Conservation (phyloP, 2,797 vertebrate species). For the Podarcis lilfordi region DNA sequence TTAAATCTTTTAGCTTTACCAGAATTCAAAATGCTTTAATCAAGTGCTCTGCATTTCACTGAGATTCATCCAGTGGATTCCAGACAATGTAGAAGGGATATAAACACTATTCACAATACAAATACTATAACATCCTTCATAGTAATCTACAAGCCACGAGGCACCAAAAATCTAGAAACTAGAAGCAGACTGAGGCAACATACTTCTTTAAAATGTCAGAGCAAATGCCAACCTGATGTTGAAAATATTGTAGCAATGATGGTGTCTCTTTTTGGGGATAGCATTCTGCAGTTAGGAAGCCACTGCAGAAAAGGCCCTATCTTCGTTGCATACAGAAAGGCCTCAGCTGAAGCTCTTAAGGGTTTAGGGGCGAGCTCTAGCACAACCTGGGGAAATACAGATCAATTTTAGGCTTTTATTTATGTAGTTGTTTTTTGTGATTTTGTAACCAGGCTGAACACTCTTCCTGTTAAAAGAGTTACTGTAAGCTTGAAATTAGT, state of each 20-base stretch:
- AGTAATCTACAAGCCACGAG: too few relatives aligned
- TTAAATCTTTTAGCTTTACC: too few relatives aligned
- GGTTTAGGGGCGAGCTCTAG: too few relatives aligned
- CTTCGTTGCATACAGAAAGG: neutral
- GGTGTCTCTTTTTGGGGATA: neutral
- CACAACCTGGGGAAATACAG: neutral
- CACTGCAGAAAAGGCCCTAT: neutral
- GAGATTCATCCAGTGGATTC: too few relatives aligned
- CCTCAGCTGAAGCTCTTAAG: neutral
- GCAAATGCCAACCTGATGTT: neutral
- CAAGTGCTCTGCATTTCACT: too few relatives aligned
- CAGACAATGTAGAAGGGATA: too few relatives aligned
- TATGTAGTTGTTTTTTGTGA: neutral
- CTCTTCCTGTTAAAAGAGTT: neutral
- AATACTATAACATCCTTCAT: too few relatives aligned
- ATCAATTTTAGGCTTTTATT: neutral
- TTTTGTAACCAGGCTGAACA: neutral
- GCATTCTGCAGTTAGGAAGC: neutral
- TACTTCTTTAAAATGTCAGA: too few relatives aligned
- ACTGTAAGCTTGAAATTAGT: neutral
- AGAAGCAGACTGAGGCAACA: too few relatives aligned
- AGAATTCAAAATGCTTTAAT: too few relatives aligned
- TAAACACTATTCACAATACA: too few relatives aligned
- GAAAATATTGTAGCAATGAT: neutral
- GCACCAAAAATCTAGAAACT: too few relatives aligned